These are phyloP conservation scores for Clarias gariepinus DNA, from an alignment of 2,113 vertebrate species.

Conservation along the genomic window DNA sequence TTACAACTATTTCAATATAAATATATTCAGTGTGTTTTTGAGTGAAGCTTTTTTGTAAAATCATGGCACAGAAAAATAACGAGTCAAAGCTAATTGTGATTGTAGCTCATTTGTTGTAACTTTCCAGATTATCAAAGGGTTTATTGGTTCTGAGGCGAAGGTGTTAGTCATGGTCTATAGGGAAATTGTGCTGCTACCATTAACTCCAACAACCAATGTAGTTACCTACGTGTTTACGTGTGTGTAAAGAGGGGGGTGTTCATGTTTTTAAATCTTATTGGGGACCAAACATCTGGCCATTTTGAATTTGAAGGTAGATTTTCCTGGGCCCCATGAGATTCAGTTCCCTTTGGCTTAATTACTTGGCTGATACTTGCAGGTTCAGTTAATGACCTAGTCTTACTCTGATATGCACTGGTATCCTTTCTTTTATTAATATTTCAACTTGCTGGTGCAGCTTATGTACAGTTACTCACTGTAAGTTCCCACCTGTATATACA, in stretches of 20 bases:
- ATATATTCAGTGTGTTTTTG: background rate
- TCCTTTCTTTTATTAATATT: no score
- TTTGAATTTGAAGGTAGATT: background rate
- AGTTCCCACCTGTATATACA: no score
- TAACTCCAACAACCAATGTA: background rate
- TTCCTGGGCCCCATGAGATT: background rate
- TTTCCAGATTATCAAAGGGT: background rate
- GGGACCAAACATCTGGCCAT: background rate
- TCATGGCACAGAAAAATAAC: background rate
- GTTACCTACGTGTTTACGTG: background rate
- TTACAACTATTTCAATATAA: background rate
- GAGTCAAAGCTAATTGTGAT: background rate
- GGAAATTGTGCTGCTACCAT: background rate
- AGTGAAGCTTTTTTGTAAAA: background rate
- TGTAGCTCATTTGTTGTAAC: background rate
- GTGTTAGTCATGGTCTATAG: constrained; percentile 11
- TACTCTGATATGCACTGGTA: background rate
- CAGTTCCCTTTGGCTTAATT: background rate
- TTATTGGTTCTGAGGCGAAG: background rate
- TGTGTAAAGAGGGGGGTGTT: background rate
- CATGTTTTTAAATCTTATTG: background rate
- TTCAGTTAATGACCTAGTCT: background rate
- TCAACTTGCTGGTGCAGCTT: no score
- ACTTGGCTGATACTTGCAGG: background rate
- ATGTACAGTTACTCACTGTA: no score